phyloP scores from a whole-genome alignment of 2,888 invertebrate species.

The Bunonema sp. region DNA sequence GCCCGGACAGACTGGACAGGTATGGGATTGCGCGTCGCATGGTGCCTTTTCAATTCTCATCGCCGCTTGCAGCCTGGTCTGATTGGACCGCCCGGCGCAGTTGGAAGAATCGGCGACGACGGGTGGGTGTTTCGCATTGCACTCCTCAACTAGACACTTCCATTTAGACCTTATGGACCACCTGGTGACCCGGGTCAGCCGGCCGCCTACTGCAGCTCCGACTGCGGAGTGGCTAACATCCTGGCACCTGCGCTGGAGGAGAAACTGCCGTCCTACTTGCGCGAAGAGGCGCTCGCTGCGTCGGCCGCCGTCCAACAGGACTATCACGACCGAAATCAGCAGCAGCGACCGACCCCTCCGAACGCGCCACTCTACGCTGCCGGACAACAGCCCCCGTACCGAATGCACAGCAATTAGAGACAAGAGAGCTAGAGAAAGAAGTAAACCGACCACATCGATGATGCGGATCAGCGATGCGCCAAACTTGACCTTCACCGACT shows the following conservation, averaged over 20 bases:
- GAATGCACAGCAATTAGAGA: not conserved
- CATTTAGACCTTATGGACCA: not conserved
- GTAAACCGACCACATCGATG: conserved; percentile 37
- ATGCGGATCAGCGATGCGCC: conserved; percentile 41
- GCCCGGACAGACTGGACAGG: conserved; percentile 5
- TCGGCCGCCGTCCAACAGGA: too few relatives aligned
- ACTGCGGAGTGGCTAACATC: conserved; percentile 1
- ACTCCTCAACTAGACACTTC: too few relatives aligned
- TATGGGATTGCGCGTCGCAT: too few relatives aligned
- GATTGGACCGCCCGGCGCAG: conserved; percentile 1
- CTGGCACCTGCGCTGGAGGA: not conserved
- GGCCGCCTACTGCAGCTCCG: conserved; percentile 3
- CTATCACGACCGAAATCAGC: too few relatives aligned
- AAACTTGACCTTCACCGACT: conserved; percentile 38
- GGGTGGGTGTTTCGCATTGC: too few relatives aligned
- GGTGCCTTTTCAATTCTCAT: too few relatives aligned
- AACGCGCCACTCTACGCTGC: too few relatives aligned
- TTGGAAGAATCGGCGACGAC: not conserved
- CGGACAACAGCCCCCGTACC: too few relatives aligned
- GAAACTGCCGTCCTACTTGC: not conserved
- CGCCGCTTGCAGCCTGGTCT: too few relatives aligned
- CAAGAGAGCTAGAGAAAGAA: not conserved
- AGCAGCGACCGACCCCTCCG: too few relatives aligned
- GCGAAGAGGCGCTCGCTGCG: too few relatives aligned
- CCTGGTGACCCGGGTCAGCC: conserved; percentile 2